Base-by-base conservation (phyloP, 2,888 invertebrate genomes). In the Andrena bicolor region DNA sequence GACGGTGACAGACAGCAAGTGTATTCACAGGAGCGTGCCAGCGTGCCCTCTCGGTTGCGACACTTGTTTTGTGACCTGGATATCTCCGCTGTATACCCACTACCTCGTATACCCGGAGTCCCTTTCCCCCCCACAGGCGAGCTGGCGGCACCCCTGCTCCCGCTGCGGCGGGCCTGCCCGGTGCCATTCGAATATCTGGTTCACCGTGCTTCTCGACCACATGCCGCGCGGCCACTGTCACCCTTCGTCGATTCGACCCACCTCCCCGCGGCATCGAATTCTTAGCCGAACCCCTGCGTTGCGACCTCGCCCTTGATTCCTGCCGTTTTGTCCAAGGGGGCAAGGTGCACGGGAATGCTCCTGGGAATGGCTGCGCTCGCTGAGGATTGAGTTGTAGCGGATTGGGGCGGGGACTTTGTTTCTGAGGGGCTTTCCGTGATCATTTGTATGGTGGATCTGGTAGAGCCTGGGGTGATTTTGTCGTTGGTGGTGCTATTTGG, bases 11-110 rank as follows among this genome's bases (percentile, higher is more conserved):
- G 56, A 20, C 23, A 56, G 58, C 80, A 69, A 80, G 68, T 56
- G 51, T 53, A 60, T 26, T 64, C 70, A 49, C 65, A 86, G 82
- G 87, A 78, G 75, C 75, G 85, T 85, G 85, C 70, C 78, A 79
- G 61, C 70, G 68, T 68, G 82, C 82, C 41, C 41, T 56, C 56
- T 66, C 76, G 81, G 86, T 92, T 91, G 90, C 92, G 90, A 92
- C 91, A 92, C 91, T 92, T 92, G 91, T 91, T 92, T 91, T 90
- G 89, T 90, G 91, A 92, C 92, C 92, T 92, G 91, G 87, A 92
- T 92, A 86, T 82, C 86, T 84, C 83, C 80, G 71, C 64, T 81
- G 75, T 84, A 80, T 86, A 83, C 84, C 86, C 86, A 87, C 85
- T 82, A 85, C 82, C 87, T 84, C 70, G 70, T 75, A 81, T 81